Evolutionary conservation across 2,888 invertebrate species (phyloP), one percentile per base, ranked within the genome.

Genomic region (Zaprionus lineosus): DNA sequence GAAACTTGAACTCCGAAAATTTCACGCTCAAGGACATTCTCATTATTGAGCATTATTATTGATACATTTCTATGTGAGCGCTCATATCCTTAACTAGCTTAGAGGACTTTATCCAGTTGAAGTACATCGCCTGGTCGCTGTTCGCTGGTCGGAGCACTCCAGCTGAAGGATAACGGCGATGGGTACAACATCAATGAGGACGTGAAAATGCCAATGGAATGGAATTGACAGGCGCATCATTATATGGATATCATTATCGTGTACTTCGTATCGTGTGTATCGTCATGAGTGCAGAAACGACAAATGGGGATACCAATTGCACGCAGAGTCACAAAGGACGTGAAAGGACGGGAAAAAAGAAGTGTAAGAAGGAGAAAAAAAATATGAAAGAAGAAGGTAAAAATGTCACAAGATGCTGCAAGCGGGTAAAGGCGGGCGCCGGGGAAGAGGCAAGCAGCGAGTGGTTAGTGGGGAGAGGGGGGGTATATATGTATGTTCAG

Each of bases 141-240:
- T 12, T 24, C 44, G n/a, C 28, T 16, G 15, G 28, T 3, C 29
- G 14, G 9, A 40, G 29, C 52, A 63, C 46, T 44, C 21, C 12
- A 31, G 36, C 31, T 24, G 19, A 8, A 8, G 41, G 39, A n/a
- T 44, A 29, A 19, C 15, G 24, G 11, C 21, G 43, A 58, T n/a
- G 37, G 16, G 37, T 16, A 11, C 11, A 19, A 18, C 16, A 14
- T 40, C 18, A n/a, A 34, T 55, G 48, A 26, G 11, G 19, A 33
- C 34, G 41, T 48, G 55, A 46, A 63, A 52, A 61, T 61, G 50
- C 55, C 68, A 67, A 73, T 69, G 65, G 51, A 73, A 64, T 86
- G 88, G 59, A 64, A 69, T 67, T 88, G 88, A 85, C 88, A 88
- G 89, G 61, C 76, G 81, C 86, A 88, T 88, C 87, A 88, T 86